Evolutionary conservation across 2,797 vertebrate genomes (phyloP).

Genomic region (Etheostoma nigrum): DNA sequence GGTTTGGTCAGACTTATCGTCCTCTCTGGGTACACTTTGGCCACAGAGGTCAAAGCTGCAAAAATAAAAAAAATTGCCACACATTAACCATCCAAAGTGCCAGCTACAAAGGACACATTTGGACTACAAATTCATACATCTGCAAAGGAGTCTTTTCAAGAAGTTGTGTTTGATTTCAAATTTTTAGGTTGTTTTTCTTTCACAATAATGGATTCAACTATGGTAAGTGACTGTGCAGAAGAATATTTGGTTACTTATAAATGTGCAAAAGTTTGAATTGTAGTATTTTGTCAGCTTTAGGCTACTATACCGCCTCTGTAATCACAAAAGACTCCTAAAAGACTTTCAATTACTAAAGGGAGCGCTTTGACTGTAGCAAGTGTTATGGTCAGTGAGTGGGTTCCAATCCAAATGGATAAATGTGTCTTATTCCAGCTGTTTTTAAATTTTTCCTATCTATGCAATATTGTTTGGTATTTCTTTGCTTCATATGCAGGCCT

Average conservation of each 20-base stretch:
- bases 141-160: slow-evolving; percentile 6
- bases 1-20: slow-evolving; percentile 71
- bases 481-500: background rate
- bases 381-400: slow-evolving; percentile 24
- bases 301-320: slow-evolving; percentile 15
- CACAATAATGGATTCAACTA: slow-evolving; percentile 64
- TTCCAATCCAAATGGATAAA: slow-evolving; percentile 15
- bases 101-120: slow-evolving; percentile 20
- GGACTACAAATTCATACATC: slow-evolving; percentile 29
- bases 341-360: slow-evolving; percentile 27
- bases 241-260: background rate
- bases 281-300: slow-evolving; percentile 10
- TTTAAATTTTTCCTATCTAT: background rate
- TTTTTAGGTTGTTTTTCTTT: slow-evolving; percentile 34
- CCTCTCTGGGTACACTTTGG: slow-evolving; percentile 62
- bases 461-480: background rate
- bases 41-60: slow-evolving; percentile 61
- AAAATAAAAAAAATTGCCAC: slow-evolving; percentile 45
- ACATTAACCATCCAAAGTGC: background rate
- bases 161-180: slow-evolving; percentile 20
- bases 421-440: slow-evolving; percentile 5
- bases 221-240: slow-evolving; percentile 68
- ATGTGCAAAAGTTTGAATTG: slow-evolving; percentile 28
- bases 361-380: slow-evolving; percentile 38
- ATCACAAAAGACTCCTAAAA: slow-evolving; percentile 31